Percentiles rank a stretch among this genome's conserved stretches.
Conservation (phyloP, 2,113 vertebrate genomes). For the Bambusicola thoracicus region DNA sequence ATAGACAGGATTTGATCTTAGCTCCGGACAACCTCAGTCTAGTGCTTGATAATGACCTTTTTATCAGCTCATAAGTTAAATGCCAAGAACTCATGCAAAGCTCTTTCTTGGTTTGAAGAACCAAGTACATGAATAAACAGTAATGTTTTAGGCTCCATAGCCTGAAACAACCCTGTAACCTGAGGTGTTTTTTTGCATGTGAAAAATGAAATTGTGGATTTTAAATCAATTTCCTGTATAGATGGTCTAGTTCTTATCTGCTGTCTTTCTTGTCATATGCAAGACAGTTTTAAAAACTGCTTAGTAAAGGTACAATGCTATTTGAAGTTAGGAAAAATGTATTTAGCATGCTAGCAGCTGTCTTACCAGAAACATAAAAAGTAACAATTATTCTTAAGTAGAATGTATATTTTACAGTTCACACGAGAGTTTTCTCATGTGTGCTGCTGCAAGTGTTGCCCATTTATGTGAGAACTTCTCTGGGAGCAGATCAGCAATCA, state of each 20-base stretch:
- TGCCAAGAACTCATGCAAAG: constrained; percentile 31
- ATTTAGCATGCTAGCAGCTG: neutral
- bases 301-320: neutral
- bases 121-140: neutral
- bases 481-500: neutral
- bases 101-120: neutral
- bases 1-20: constrained; percentile 23
- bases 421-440: neutral
- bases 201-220: neutral
- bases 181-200: neutral
- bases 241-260: neutral
- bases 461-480: neutral
- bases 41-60: constrained; percentile 39
- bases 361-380: neutral
- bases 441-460: neutral
- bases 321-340: neutral
- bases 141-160: constrained; percentile 29
- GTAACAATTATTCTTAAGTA: neutral
- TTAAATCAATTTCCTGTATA: neutral
- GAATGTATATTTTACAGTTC: neutral
- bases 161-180: constrained; percentile 38
- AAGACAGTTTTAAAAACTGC: too few species aligned
- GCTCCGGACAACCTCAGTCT: constrained; percentile 15
- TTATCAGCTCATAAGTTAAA: constrained; percentile 22
- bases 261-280: neutral